Conservation (phyloP, 2,113 vertebrate species). For the Pelecanoides urinatrix region DNA sequence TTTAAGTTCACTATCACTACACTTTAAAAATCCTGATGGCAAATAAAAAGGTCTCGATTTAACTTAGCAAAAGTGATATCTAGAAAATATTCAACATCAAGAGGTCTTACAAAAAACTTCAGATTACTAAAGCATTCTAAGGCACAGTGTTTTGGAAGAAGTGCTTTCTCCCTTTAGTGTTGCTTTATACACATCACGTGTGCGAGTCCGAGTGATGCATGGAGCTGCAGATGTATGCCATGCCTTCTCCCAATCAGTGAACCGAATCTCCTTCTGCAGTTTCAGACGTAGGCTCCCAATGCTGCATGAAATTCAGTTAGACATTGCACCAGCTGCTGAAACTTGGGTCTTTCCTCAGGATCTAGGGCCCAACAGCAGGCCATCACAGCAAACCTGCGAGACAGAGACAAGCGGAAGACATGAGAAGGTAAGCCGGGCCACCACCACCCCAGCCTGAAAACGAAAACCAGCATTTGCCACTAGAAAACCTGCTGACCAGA, state of each 20-base stretch:
- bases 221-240: not conserved
- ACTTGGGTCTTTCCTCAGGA: conserved; percentile 96
- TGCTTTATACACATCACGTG: conserved; percentile 14
- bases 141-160: conserved; percentile 80
- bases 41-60: conserved; percentile 64
- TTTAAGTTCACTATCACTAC: conserved; percentile 63
- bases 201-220: not conserved
- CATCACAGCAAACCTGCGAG: conserved; percentile 94
- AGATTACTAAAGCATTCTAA: conserved; percentile 77
- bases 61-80: conserved; percentile 73
- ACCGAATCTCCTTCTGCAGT: not conserved
- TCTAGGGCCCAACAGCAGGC: conserved; percentile 98
- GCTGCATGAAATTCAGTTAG: conserved; percentile 98
- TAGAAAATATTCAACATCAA: conserved; percentile 72
- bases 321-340: conserved; percentile 98
- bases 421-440: not conserved
- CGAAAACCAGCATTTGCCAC: not conserved
- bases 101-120: conserved; percentile 63
- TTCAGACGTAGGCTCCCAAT: conserved; percentile 93
- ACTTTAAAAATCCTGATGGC: conserved; percentile 62
- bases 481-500: not conserved
- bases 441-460: not conserved
- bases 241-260: not conserved
- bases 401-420: not conserved
- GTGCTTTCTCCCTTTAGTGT: conserved; percentile 63